Conservation (phyloP, 2,797 vertebrate species). For the Macropus fuliginosus region DNA sequence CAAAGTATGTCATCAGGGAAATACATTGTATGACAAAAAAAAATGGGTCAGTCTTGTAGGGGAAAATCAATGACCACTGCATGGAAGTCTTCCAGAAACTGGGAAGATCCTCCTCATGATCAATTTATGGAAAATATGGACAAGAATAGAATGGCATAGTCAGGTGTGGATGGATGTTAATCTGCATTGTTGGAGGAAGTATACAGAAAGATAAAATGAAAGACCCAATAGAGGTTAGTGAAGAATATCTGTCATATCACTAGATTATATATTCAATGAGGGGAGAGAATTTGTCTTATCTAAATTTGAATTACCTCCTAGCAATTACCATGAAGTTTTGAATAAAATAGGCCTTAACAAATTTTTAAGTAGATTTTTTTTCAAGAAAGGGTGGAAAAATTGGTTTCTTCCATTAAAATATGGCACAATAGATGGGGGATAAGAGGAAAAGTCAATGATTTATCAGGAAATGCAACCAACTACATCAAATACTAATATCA, state of each 20-base stretch:
- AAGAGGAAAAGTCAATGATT: neutral
- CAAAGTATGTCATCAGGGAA: neutral
- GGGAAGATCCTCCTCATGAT: neutral
- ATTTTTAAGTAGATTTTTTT: neutral
- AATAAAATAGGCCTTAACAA: neutral
- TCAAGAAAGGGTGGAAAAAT: neutral
- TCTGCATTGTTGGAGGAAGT: neutral
- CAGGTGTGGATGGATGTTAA: neutral
- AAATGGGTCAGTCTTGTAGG: neutral
- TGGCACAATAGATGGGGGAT: neutral
- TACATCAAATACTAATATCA: neutral
- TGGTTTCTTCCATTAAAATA: neutral
- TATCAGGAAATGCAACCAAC: neutral
- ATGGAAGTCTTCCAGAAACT: neutral
- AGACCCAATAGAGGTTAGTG: neutral
- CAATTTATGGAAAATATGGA: neutral
- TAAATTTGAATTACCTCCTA: neutral
- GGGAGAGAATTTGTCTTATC: neutral
- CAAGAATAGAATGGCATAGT: neutral
- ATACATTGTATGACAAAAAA: neutral
- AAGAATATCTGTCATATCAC: neutral
- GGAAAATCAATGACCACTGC: neutral
- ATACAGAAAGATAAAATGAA: neutral
- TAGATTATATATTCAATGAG: neutral
- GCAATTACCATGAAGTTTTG: neutral